Percentiles rank a stretch among this genome's conserved stretches.
Evolutionary conservation across 2,888 invertebrate species (phyloP).

Genomic region (Caenorhabditis sp.): DNA sequence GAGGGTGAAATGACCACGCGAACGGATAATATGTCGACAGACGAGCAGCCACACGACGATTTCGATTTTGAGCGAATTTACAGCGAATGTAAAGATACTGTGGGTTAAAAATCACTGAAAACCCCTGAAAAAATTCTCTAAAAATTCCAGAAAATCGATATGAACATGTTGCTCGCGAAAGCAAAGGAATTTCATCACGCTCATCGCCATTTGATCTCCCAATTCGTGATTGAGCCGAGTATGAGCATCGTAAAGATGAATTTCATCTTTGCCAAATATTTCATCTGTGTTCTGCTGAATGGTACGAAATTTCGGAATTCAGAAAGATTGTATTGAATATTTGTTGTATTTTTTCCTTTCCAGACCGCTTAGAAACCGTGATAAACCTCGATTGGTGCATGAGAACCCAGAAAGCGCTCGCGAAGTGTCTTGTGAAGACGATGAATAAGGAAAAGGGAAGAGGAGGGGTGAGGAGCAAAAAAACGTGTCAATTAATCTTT

Average conservation of each 20-base stretch:
- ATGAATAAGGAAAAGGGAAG: constrained; percentile 30
- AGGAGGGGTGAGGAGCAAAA: background rate
- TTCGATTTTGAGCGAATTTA: background rate
- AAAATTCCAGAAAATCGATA: background rate
- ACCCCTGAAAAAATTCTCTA: background rate
- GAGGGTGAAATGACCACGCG: background rate
- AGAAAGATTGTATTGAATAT: background rate
- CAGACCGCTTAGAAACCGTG: constrained; percentile 37
- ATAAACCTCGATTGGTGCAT: constrained; percentile 9
- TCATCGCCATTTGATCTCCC: constrained; percentile 39
- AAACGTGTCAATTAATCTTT: background rate
- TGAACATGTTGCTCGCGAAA: background rate
- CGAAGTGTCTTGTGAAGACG: constrained; percentile 30
- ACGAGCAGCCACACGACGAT: background rate
- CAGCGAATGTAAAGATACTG: no score
- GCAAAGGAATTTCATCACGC: constrained; percentile 28
- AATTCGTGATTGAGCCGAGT: constrained; percentile 26
- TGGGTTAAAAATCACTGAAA: no score
- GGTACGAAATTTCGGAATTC: background rate
- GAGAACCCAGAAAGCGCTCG: background rate
- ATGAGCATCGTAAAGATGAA: constrained; percentile 34
- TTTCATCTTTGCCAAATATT: constrained; percentile 22
- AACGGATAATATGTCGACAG: background rate
- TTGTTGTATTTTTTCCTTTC: background rate
- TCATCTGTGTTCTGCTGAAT: constrained; percentile 11